Evolutionary conservation across 2,888 invertebrate species (phyloP).

Genomic region (Agonopterix subpropinquella): DNA sequence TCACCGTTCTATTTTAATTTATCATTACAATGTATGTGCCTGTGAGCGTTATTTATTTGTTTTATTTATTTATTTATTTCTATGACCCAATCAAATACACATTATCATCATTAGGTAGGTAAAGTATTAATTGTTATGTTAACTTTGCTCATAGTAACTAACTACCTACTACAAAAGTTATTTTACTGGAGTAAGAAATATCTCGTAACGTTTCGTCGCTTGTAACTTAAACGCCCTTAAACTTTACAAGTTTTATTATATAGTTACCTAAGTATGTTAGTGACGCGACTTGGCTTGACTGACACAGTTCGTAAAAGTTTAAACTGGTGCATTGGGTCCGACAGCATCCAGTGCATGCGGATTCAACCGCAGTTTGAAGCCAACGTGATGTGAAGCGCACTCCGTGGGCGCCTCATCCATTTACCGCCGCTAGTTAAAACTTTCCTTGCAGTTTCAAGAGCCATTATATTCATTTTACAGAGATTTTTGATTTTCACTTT

Average conservation of each 20-base stretch:
- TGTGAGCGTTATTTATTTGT: too few species aligned
- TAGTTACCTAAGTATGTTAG: too few species aligned
- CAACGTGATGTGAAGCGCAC: constrained; percentile 22
- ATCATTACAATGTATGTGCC: too few species aligned
- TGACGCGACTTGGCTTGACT: constrained; percentile 1
- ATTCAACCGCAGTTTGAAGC: constrained; percentile 22
- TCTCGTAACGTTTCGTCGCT: too few species aligned
- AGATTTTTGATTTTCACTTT: constrained; percentile 9
- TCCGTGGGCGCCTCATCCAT: constrained; percentile 33
- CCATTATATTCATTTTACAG: constrained; percentile 26
- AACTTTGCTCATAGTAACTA: too few species aligned
- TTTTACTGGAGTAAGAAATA: background rate
- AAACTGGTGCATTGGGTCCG: constrained; percentile 44
- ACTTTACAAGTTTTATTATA: too few species aligned
- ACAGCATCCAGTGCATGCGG: constrained; percentile 24
- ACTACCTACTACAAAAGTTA: background rate
- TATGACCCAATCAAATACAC: too few species aligned
- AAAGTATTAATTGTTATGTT: too few species aligned
- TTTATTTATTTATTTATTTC: too few species aligned
- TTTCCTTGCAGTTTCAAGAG: constrained; percentile 32
- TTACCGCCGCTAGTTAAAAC: constrained; percentile 30
- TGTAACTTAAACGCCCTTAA: too few species aligned
- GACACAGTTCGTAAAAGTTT: constrained; percentile 34
- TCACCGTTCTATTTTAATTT: too few species aligned
- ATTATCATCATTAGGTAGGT: too few species aligned